phyloP scores from a whole-genome alignment of 2,888 invertebrate species.

The Rambutsinella grinnellia region DNA sequence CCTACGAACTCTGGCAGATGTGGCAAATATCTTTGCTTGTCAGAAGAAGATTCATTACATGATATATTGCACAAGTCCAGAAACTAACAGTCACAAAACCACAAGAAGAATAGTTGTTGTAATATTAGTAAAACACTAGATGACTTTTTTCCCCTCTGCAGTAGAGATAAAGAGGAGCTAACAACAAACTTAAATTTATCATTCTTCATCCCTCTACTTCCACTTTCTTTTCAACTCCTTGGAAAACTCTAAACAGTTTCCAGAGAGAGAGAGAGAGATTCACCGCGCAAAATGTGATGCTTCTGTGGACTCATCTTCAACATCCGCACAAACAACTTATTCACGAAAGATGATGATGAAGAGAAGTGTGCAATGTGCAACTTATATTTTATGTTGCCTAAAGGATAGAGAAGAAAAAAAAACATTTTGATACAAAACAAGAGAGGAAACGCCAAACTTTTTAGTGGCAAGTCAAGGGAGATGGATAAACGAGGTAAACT shows the following conservation, averaged over 20 bases:
- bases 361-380: constrained; percentile 19
- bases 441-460: constrained; percentile 12
- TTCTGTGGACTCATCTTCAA: too few relatives aligned
- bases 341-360: constrained; percentile 1
- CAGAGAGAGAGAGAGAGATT: too few relatives aligned
- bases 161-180: background rate
- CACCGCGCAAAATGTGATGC: too few relatives aligned
- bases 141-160: constrained; percentile 20
- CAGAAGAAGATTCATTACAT: constrained; percentile 54
- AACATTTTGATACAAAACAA: too few relatives aligned
- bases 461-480: too few relatives aligned
- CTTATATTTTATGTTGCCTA: constrained; percentile 15
- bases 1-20: constrained; percentile 37
- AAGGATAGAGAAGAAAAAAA: too few relatives aligned
- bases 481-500: too few relatives aligned
- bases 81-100: constrained; percentile 35
- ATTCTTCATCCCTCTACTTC: constrained; percentile 28
- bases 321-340: background rate
- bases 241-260: constrained; percentile 3
- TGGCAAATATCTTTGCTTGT: constrained; percentile 56
- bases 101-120: constrained; percentile 38
- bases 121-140: constrained; percentile 33
- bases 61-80: constrained; percentile 51
- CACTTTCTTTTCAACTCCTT: background rate
- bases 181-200: constrained; percentile 46